phyloP scores from a whole-genome alignment of 2,888 invertebrate species.

The Limnephilus auricula region DNA sequence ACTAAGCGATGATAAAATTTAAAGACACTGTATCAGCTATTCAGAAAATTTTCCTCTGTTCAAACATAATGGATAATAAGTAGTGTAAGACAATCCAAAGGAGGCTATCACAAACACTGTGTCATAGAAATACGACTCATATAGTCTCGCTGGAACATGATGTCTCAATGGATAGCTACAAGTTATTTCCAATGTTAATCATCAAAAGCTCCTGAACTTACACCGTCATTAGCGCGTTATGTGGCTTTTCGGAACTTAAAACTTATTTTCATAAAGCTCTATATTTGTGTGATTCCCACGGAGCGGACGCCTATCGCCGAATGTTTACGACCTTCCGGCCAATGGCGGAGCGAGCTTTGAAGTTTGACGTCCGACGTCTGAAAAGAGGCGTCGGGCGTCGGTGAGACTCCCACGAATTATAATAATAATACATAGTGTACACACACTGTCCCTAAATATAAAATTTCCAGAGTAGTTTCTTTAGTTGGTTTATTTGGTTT shows the following conservation, averaged over 20 bases:
- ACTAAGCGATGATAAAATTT: too few relatives aligned
- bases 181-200: background rate
- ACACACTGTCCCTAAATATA: slow-evolving; percentile 25
- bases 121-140: too few relatives aligned
- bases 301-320: slow-evolving; percentile 44
- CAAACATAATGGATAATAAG: background rate
- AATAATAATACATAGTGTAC: too few relatives aligned
- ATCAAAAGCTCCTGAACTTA: background rate
- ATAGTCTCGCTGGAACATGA: background rate
- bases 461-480: background rate
- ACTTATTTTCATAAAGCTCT: slow-evolving; percentile 21
- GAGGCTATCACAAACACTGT: background rate
- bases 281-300: slow-evolving; percentile 34
- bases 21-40: background rate
- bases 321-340: slow-evolving; percentile 60
- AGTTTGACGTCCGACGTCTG: slow-evolving; percentile 46
- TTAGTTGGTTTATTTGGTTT: background rate
- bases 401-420: slow-evolving; percentile 15
- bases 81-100: background rate
- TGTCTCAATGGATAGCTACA: background rate
- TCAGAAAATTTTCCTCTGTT: background rate
- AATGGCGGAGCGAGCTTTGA: slow-evolving; percentile 57
- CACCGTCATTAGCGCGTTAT: background rate
- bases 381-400: slow-evolving; percentile 2
- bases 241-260: background rate